Base-by-base conservation (phyloP, 2,888 invertebrate species). In the Blastobasis adustella region DNA sequence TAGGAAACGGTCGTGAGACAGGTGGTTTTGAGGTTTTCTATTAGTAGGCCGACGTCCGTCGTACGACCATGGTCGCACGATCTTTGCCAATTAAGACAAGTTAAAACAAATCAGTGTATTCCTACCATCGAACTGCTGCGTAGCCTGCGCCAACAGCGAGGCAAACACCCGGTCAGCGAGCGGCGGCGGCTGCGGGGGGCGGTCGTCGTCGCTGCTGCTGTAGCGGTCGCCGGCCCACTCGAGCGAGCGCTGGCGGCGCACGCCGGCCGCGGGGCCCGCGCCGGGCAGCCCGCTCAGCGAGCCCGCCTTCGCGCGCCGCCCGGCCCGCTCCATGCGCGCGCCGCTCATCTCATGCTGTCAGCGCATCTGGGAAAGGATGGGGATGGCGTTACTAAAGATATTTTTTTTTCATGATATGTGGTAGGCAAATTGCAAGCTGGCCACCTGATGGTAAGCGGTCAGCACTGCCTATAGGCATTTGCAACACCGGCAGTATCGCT, bases 171-270 rank as follows among this genome's bases (percentile, higher is more conserved):
- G 77, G 64, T 87, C 90, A 51, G 82, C 90, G 60, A 83, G 85
- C 59, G 80, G 90, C 50, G 80, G 90, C 55, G 79, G 88, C 66
- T 80, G 88, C 59, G 77, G 87, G 64, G 79, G 90, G 62, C 82
- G 82, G 62, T 89, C 82, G 61, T 87, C 90, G 60, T 89, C 88
- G 58, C 89, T 89, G 70, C 90, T 90, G 75, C 90, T 90, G 72
- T 90, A 90, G 56, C 90, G 79, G 69, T 90, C 89, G 58, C 90
- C 90, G 55, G 82, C 79, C 89, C 90, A 90, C 79, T 90, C 90
- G 46, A 90, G 82, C 69, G 90, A 90, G 64, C 90, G 89, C 75
- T 90, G 90, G 50, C 90, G 89, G 51, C 90, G 80, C 52, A 87
- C 87, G 56, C 70, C 67, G 51, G 71, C 69, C 67, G 45, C 69